These are phyloP conservation scores for Mellilla xanthometata DNA, from an alignment of 2,888 invertebrate genomes.

Conservation along the genomic window DNA sequence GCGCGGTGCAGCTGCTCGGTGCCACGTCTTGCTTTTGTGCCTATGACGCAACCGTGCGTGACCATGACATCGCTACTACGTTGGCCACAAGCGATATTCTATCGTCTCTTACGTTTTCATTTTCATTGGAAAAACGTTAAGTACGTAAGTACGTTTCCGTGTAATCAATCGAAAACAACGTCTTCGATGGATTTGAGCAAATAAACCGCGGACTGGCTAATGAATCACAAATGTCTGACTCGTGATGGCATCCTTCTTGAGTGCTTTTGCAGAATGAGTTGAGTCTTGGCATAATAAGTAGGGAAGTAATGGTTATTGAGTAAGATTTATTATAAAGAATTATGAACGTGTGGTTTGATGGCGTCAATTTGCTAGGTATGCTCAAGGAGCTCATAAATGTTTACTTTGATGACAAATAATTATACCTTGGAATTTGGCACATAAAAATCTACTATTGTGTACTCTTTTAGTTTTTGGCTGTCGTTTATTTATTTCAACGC, in stretches of 20 bases:
- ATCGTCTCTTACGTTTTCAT: conserved; percentile 49
- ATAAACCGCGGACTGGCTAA: conserved; percentile 23
- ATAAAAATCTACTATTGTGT: too few relatives aligned
- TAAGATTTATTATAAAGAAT: conserved; percentile 11
- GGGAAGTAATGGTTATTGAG: conserved; percentile 17
- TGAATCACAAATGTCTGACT: conserved; percentile 31
- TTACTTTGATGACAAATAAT: background rate
- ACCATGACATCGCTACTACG: conserved; percentile 67
- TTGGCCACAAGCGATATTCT: conserved; percentile 41
- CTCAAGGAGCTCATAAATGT: background rate
- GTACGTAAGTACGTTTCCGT: conserved; percentile 25
- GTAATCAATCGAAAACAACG: conserved; percentile 27
- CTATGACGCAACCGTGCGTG: conserved; percentile 67
- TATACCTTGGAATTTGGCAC: background rate
- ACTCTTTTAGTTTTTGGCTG: too few relatives aligned
- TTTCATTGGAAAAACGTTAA: conserved; percentile 45
- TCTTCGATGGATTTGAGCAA: conserved; percentile 21
- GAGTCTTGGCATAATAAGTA: conserved; percentile 25
- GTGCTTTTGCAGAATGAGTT: conserved; percentile 24
- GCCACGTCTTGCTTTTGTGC: conserved; percentile 30
- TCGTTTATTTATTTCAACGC: too few relatives aligned
- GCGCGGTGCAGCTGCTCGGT: conserved; percentile 32
- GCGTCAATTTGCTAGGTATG: conserved; percentile 3
- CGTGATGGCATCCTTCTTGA: conserved; percentile 26
- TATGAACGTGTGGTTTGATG: conserved; percentile 1